Evolutionary conservation across 2,113 vertebrate species (phyloP), one percentile per base, ranked within the genome.

Genomic region (Piaya cayana): DNA sequence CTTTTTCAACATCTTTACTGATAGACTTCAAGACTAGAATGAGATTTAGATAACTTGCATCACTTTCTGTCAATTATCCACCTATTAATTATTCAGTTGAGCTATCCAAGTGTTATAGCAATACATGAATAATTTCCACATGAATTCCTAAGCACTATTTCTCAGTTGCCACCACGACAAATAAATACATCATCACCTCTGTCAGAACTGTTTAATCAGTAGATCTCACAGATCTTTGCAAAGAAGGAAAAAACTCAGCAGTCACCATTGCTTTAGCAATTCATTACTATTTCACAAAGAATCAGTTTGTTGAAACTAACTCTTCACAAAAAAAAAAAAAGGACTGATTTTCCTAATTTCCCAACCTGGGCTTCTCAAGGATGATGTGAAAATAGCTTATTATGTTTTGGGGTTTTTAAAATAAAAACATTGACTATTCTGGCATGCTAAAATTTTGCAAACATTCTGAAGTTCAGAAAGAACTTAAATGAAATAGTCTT

Each of bases 381-480:
- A 37, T 4, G 1, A 3, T 22, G 7, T 47, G 22, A 75, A 63
- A 17, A 50, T 2, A 75, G 19, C 5, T 75, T 30, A 7, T 11
- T 50, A 58, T 2, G 7, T 39, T 39, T 39, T 39, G 39, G 1
- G 20, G 60, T 32, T 47, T 47, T 47, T 43, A 39, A 3, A 26
- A 55, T 47, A 47, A 75, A 49, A 49, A 58, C 12, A 39, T 72
- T 32, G 47, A 22, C 29, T 45, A 11, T 32, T 47, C 9, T 6
- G 4, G 8, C 17, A 26, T 0, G 0, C 20, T 37, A 62, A 64
- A 60, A 15, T 36, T 72, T 5, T 25, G 1, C 49, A 34, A 52
- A 4, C 27, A 56, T 15, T 65, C 39, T n/a, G 0, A 39, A 53
- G 43, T 23, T 56, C 47, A 43, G 30, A 19, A 34, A 65, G 18